These are phyloP conservation scores for Seriola rivoliana DNA, from an alignment of 2,113 vertebrate genomes.

Conservation along the genomic window DNA sequence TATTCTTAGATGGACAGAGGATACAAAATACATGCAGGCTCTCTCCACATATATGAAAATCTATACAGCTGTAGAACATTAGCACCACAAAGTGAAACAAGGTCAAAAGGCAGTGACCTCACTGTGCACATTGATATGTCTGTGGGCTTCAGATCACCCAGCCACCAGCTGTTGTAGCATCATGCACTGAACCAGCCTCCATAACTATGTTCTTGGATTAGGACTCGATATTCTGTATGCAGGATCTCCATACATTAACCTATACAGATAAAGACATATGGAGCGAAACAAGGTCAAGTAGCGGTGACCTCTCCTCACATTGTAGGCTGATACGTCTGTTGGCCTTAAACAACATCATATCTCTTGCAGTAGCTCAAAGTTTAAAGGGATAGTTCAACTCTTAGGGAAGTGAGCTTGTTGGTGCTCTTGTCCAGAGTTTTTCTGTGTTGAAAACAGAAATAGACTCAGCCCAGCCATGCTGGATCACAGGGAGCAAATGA, in stretches of 20 bases:
- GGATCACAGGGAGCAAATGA: neutral
- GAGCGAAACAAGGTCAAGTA: neutral
- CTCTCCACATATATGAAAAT: constrained; percentile 25
- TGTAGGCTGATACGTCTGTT: too few relatives aligned
- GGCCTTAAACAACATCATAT: too few relatives aligned
- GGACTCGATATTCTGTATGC: neutral
- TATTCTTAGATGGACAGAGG: neutral
- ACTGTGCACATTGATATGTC: neutral
- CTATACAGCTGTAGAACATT: constrained; percentile 8
- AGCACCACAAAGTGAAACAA: constrained; percentile 1
- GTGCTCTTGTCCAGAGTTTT: neutral
- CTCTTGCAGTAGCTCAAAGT: neutral
- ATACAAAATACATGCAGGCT: neutral
- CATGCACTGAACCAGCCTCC: neutral
- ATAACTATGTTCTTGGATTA: neutral
- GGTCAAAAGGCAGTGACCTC: constrained; percentile 26
- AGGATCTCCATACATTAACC: neutral
- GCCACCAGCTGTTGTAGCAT: neutral
- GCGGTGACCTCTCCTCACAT: too few relatives aligned
- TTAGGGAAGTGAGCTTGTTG: neutral
- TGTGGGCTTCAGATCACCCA: neutral
- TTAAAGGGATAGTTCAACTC: neutral
- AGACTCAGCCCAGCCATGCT: neutral
- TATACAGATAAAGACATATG: neutral
- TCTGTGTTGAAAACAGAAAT: neutral